Evolutionary conservation across 2,888 invertebrate species (phyloP).

Genomic region (Epirrhoe tristata): DNA sequence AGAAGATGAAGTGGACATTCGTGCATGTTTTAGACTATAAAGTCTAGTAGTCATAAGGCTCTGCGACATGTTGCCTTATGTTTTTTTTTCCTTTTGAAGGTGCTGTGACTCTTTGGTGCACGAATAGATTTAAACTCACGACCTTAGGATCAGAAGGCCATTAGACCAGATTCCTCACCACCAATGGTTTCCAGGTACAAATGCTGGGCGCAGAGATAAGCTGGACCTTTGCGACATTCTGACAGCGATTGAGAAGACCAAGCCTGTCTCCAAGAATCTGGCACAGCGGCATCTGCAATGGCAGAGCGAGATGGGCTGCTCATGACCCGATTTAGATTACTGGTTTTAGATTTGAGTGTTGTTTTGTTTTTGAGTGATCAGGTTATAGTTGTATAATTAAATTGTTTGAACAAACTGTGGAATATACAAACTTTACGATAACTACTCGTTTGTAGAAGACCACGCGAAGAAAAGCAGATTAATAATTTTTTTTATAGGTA

Average conservation of each 20-base stretch:
- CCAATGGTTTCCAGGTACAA: slow-evolving; percentile 46
- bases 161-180: neutral
- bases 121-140: no score
- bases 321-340: slow-evolving; percentile 48
- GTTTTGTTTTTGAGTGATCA: slow-evolving; percentile 12
- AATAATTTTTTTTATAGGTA: no score
- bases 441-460: no score
- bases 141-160: no score
- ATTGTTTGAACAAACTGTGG: neutral
- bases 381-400: neutral
- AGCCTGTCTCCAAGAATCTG: slow-evolving; percentile 85
- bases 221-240: slow-evolving; percentile 74
- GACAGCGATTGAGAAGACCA: slow-evolving; percentile 83
- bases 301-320: slow-evolving; percentile 87
- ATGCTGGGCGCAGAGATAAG: slow-evolving; percentile 67
- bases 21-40: no score
- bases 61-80: no score
- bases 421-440: no score
- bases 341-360: neutral
- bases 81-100: no score
- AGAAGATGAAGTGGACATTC: no score
- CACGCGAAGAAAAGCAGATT: no score
- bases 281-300: slow-evolving; percentile 86
- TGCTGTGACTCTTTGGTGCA: no score
- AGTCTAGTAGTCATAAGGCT: no score